A percentile compares a stretch with the other conserved stretches of the same genome.
phyloP scores from a whole-genome alignment of 2,113 vertebrate species.

The Galemys pyrenaicus region DNA sequence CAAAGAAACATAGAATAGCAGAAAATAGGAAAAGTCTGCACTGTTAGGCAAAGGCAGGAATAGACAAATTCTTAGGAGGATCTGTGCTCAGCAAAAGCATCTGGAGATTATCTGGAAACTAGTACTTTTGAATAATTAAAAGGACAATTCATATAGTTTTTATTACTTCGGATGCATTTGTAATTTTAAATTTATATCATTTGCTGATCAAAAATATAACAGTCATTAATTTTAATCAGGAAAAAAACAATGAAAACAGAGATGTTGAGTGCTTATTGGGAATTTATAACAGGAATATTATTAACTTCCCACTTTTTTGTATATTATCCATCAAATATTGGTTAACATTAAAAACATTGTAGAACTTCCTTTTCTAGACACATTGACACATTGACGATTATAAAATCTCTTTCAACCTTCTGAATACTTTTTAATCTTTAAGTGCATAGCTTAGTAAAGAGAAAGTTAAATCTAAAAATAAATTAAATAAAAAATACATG shows the following conservation, averaged over 20 bases:
- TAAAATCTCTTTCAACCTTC: not conserved
- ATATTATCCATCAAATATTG: not conserved
- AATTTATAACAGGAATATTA: not conserved
- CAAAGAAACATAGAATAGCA: not conserved
- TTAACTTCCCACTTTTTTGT: not conserved
- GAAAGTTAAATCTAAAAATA: not conserved
- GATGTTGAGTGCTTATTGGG: not conserved
- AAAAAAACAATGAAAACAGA: not conserved
- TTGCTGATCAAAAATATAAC: slow-evolving; percentile 23
- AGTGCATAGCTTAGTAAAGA: not conserved
- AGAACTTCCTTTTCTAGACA: not conserved
- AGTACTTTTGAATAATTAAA: not conserved
- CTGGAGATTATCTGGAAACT: not conserved
- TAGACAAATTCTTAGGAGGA: not conserved
- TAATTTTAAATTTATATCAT: not conserved
- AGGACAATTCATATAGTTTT: not conserved
- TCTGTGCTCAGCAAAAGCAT: not conserved
- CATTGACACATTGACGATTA: not conserved
- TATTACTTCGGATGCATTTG: not conserved
- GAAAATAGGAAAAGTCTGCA: not conserved
- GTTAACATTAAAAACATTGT: not conserved
- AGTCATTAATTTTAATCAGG: not conserved
- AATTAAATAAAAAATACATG: not conserved
- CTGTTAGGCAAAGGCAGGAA: not conserved
- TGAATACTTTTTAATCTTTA: not conserved